phyloP scores from a whole-genome alignment of 1,140 invertebrate species.

The Aphelenchoides avenae region DNA sequence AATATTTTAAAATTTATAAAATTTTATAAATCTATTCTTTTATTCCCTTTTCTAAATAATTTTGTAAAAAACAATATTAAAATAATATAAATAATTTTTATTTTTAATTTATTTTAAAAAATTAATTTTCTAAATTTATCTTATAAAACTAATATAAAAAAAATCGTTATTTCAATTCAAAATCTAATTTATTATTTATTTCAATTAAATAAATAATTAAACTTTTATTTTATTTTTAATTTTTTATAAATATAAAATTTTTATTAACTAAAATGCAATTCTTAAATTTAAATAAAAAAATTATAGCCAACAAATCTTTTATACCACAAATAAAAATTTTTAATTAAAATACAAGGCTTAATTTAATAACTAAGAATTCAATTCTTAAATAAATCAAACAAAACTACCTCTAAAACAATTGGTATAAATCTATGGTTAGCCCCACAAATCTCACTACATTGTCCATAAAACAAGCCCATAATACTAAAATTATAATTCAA shows the following conservation, averaged over 20 bases:
- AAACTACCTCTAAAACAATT: slow-evolving; percentile 65
- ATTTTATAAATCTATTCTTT: no score
- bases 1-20: no score
- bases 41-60: no score
- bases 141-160: no score
- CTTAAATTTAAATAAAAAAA: no score
- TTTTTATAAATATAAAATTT: slow-evolving; percentile 33
- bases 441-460: slow-evolving; percentile 76
- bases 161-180: no score
- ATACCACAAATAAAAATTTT: slow-evolving; percentile 51
- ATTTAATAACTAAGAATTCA: slow-evolving; percentile 59
- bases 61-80: no score
- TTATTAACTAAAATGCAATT: slow-evolving; percentile 29
- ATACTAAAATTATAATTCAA: slow-evolving; percentile 64
- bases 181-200: no score
- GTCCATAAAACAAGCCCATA: slow-evolving; percentile 67
- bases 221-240: slow-evolving; percentile 32
- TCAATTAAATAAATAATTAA: slow-evolving; percentile 55
- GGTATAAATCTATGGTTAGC: slow-evolving; percentile 73
- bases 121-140: no score
- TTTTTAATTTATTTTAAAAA: no score
- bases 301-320: slow-evolving; percentile 46
- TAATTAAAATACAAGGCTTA: slow-evolving; percentile 50
- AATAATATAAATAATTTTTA: no score
- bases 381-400: slow-evolving; percentile 34